Evolutionary conservation across 37 sponge, comb jelly and placozoan species (phyloP), one percentile per base, ranked within the genome.

Genomic region (Mnemiopsis leidyi): DNA sequence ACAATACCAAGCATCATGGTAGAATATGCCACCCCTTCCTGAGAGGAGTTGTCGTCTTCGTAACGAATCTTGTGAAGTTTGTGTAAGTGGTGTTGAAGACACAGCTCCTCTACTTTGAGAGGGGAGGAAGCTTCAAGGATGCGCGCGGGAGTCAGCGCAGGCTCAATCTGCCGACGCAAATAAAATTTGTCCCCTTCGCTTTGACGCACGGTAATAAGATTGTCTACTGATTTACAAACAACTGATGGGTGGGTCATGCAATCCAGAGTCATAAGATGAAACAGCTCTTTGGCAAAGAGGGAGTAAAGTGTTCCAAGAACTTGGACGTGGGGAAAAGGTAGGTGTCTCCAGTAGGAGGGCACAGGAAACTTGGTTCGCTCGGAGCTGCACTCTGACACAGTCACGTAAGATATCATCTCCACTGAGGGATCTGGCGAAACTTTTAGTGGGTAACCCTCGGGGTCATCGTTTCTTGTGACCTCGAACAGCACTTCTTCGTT

Each of bases 281-380:
- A 85, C 90, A 85, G 23, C 26, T 85, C 90, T 37, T 85, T 85
- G 1, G 90, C 9, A 25, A 85, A 85, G 13, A 40, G 5, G 23
- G 90, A 85, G 90, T 85, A 85, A 29, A 85, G 90, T 16, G 39
- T 85, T n/a, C 48, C 90, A 0, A 85, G 48, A 0, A 33, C 29
- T 32, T 85, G 90, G 3, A 61, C 90, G 90, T 40, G 61, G 24
- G 90, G 90, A 33, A 85, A 85, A 37, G 90, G 90, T 1, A 85
- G 9, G 16, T 85, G 32, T 33, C 29, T n/a, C 90, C 90, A 85
- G 90, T 28, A 85, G 3, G 61, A 38, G 29, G 90, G 90, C 0
- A 85, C 30, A 25, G 90, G 90, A 25, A 40, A 40, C 30, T 18
- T 3, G 5, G 90, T 5, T 32, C 16, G 2, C 23, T 35, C 26